phyloP scores from a whole-genome alignment of 1,140 invertebrate species.

The Calephelis nemesis region DNA sequence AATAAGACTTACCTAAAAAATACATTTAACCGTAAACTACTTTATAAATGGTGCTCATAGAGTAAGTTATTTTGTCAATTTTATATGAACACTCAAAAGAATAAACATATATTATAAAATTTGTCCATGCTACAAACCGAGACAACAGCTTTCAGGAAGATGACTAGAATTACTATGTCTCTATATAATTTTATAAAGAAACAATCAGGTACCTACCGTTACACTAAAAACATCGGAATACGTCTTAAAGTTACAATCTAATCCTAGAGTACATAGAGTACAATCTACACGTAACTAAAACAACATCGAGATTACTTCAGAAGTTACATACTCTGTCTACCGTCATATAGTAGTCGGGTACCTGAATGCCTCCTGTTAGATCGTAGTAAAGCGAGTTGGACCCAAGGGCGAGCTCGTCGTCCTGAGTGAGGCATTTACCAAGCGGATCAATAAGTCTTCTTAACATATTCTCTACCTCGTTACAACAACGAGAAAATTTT shows the following conservation, averaged over 20 bases:
- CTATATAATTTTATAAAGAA: slow-evolving; percentile 38
- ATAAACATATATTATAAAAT: background rate
- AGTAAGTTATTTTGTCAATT: background rate
- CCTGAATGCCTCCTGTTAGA: slow-evolving; percentile 77
- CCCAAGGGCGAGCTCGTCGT: slow-evolving; percentile 73
- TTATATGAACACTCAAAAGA: background rate
- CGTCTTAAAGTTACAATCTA: slow-evolving; percentile 30
- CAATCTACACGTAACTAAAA: slow-evolving; percentile 29
- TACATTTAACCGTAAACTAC: too few relatives aligned
- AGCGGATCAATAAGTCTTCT: slow-evolving; percentile 74
- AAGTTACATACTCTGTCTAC: slow-evolving; percentile 29
- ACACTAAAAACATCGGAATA: slow-evolving; percentile 28
- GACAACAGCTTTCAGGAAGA: slow-evolving; percentile 2
- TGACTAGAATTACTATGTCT: slow-evolving; percentile 21
- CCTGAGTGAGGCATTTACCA: slow-evolving; percentile 75
- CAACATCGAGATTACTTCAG: slow-evolving; percentile 36
- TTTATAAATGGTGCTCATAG: too few relatives aligned
- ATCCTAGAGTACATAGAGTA: slow-evolving; percentile 8
- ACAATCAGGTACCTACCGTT: slow-evolving; percentile 69
- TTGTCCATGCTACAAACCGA: background rate
- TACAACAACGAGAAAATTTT: slow-evolving; percentile 62
- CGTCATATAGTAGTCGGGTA: slow-evolving; percentile 44
- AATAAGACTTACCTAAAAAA: too few relatives aligned
- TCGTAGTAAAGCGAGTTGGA: slow-evolving; percentile 76
- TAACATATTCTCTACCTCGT: slow-evolving; percentile 69